Percentiles rank a stretch among this genome's conserved stretches.
Evolutionary conservation across 2,888 invertebrate species (phyloP).

Genomic region (Argynnis bischoffii): DNA sequence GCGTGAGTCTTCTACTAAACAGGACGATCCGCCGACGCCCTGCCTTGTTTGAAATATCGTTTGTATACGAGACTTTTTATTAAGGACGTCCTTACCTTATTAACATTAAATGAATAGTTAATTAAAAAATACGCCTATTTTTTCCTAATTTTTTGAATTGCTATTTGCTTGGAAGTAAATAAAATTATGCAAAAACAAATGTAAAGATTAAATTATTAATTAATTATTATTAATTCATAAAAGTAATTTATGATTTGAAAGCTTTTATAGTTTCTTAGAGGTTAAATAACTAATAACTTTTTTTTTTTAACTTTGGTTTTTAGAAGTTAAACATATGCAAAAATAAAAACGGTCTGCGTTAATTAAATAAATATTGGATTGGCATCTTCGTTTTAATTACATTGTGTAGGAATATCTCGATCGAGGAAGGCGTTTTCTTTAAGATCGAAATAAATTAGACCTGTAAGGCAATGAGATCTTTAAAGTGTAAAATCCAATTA

Average conservation of each 20-base stretch:
- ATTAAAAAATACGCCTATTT: slow-evolving; percentile 20
- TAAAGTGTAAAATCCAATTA: slow-evolving; percentile 15
- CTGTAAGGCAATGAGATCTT: slow-evolving; percentile 1
- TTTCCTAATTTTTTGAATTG: background rate
- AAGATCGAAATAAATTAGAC: slow-evolving; percentile 46
- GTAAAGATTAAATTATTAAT: background rate
- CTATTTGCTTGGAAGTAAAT: slow-evolving; percentile 1
- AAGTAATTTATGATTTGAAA: too few species aligned
- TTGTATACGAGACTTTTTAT: slow-evolving; percentile 31
- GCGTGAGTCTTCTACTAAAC: slow-evolving; percentile 46
- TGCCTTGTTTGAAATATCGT: slow-evolving; percentile 34
- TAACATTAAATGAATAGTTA: slow-evolving; percentile 27
- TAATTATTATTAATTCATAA: too few species aligned
- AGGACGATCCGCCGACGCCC: slow-evolving; percentile 29
- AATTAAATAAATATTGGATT: too few species aligned
- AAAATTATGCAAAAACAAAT: background rate
- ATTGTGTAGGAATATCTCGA: slow-evolving; percentile 38
- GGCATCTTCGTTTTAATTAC: slow-evolving; percentile 39
- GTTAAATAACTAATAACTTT: too few species aligned
- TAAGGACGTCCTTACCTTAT: slow-evolving; percentile 21
- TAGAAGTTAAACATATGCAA: too few species aligned
- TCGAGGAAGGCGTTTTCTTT: slow-evolving; percentile 38
- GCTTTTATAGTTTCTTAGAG: too few species aligned
- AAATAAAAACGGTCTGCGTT: too few species aligned
- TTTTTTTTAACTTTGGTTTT: too few species aligned